These are phyloP conservation scores for Paguma larvata DNA, from an alignment of 2,797 vertebrate species.

Conservation along the genomic window DNA sequence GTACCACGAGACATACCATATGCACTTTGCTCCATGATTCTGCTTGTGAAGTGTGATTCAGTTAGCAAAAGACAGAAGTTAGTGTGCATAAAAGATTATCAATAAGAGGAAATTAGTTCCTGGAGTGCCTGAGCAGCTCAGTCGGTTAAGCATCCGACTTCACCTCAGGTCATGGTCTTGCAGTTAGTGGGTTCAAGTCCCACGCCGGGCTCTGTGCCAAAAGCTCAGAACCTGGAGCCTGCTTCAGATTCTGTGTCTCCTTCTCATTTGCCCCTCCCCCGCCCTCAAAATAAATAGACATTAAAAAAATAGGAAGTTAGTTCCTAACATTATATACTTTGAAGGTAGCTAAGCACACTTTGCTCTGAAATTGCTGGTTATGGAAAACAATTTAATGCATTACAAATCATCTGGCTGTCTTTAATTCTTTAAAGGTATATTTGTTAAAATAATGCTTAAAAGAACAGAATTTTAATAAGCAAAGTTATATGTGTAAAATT, in stretches of 20 bases:
- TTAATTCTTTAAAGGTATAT: not conserved
- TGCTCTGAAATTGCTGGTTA: not conserved
- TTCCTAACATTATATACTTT: not conserved
- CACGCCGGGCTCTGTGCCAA: too few species aligned
- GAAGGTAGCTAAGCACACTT: not conserved
- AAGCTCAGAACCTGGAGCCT: too few species aligned
- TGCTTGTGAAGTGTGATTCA: not conserved
- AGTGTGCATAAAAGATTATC: not conserved
- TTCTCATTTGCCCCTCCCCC: too few species aligned
- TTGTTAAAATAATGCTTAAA: constrained; percentile 24
- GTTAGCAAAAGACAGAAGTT: not conserved
- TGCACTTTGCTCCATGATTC: not conserved
- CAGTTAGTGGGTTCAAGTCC: too few species aligned
- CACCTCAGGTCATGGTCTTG: too few species aligned
- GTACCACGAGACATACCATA: not conserved
- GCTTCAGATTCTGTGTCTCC: too few species aligned
- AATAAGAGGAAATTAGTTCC: not conserved
- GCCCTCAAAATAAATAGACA: too few species aligned
- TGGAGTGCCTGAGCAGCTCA: too few species aligned
- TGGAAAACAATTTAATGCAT: not conserved
- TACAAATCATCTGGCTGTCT: not conserved
- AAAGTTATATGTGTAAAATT: not conserved
- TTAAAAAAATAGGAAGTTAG: not conserved
- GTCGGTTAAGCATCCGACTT: too few species aligned
- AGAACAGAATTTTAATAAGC: constrained; percentile 44